phyloP scores from a whole-genome alignment of 2,888 invertebrate genomes.

The Mongoloraphidia duomilia region DNA sequence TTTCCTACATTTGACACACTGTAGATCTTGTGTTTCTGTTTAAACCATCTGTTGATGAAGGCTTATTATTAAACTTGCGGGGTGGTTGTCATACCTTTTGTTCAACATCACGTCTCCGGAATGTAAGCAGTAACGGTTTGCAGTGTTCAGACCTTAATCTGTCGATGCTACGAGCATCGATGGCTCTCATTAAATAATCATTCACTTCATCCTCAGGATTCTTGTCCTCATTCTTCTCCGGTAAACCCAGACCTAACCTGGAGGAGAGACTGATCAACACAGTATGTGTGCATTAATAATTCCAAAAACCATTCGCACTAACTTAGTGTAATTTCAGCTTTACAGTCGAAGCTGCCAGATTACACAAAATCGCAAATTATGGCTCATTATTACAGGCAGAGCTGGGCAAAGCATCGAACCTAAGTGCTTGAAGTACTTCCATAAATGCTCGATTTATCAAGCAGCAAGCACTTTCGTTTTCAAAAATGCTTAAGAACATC shows the following conservation, averaged over 20 bases:
- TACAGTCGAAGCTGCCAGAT: too few species aligned
- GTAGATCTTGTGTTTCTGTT: too few species aligned
- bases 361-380: too few species aligned
- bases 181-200: conserved; percentile 90
- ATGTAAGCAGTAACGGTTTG: conserved; percentile 67
- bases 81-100: conserved; percentile 45
- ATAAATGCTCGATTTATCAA: too few species aligned
- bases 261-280: conserved; percentile 2
- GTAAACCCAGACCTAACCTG: conserved; percentile 46
- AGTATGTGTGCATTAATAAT: not conserved
- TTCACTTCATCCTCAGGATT: conserved; percentile 89
- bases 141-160: conserved; percentile 80
- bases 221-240: conserved; percentile 53
- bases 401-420: too few species aligned
- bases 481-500: too few species aligned
- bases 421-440: too few species aligned
- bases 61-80: not conserved
- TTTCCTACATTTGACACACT: too few species aligned
- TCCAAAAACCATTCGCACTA: too few species aligned
- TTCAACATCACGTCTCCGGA: conserved; percentile 67
- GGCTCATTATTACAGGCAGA: too few species aligned
- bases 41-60: not conserved
- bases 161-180: conserved; percentile 88
- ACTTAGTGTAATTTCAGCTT: too few species aligned
- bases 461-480: too few species aligned